A percentile compares a stretch with the other conserved stretches of the same genome.
These are phyloP conservation scores for Myiozetetes cayanensis DNA, from an alignment of 2,113 vertebrate species.

Conservation along the genomic window DNA sequence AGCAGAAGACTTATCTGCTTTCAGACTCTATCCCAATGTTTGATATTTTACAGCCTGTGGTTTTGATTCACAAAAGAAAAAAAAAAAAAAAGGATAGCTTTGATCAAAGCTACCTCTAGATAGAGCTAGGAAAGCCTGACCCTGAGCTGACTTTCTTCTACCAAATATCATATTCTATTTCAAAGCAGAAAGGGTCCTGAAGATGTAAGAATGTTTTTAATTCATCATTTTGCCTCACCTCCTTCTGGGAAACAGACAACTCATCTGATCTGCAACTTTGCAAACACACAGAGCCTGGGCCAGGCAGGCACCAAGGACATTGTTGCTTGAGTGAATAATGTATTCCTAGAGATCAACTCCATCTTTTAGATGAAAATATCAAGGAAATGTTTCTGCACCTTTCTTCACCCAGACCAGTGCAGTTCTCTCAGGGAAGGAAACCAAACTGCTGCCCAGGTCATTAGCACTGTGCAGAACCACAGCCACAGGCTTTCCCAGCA, in stretches of 20 bases:
- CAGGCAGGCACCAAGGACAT: background rate
- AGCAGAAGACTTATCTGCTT: background rate
- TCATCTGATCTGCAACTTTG: background rate
- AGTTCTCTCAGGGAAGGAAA: background rate
- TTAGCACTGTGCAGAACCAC: background rate
- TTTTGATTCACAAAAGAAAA: background rate
- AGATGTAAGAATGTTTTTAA: background rate
- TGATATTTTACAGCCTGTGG: background rate
- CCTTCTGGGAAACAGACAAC: background rate
- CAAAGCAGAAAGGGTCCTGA: background rate
- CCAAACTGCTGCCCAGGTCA: background rate
- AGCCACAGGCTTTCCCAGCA: background rate
- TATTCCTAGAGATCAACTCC: background rate
- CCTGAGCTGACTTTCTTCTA: background rate
- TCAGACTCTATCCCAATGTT: background rate
- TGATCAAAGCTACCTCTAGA: background rate
- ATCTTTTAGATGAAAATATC: background rate
- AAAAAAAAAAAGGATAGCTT: background rate
- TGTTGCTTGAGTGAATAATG: background rate
- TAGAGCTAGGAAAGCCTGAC: background rate
- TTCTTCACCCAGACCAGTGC: background rate
- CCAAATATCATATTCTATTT: background rate
- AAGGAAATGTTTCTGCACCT: background rate
- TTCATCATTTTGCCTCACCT: background rate
- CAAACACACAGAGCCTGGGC: background rate